Conservation (phyloP, 2,797 vertebrate species). For the Somateria mollissima region DNA sequence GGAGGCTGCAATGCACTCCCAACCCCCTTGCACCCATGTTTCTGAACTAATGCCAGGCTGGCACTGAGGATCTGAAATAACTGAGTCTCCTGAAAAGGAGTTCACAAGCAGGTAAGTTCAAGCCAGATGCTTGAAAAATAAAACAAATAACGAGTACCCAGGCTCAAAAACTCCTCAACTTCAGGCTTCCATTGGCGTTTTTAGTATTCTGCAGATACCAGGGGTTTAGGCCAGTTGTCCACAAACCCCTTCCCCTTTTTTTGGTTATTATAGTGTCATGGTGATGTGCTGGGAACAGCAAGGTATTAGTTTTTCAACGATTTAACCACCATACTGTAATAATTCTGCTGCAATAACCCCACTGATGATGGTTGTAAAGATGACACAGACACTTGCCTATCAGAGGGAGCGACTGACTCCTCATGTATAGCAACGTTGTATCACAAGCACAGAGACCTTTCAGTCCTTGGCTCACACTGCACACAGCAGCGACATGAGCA, state of each 20-base stretch:
- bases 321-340: not conserved
- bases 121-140: not conserved
- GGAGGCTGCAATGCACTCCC: accelerated
- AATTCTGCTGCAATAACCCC: not conserved
- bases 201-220: not conserved
- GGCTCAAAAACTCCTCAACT: not conserved
- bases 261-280: not conserved
- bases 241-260: not conserved
- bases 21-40: accelerated
- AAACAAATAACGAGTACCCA: accelerated
- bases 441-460: not conserved
- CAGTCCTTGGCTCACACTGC: not conserved
- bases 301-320: not conserved
- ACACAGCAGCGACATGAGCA: not conserved
- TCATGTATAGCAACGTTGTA: not conserved
- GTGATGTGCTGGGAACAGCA: not conserved
- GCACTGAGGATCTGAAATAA: not conserved
- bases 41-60: not conserved
- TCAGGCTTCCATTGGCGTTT: not conserved
- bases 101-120: not conserved
- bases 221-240: not conserved
- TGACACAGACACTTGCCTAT: not conserved
- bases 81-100: not conserved
- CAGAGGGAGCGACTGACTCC: not conserved
- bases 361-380: not conserved